phyloP scores from a whole-genome alignment of 2,888 invertebrate genomes.

The Priocnemis perturbator region DNA sequence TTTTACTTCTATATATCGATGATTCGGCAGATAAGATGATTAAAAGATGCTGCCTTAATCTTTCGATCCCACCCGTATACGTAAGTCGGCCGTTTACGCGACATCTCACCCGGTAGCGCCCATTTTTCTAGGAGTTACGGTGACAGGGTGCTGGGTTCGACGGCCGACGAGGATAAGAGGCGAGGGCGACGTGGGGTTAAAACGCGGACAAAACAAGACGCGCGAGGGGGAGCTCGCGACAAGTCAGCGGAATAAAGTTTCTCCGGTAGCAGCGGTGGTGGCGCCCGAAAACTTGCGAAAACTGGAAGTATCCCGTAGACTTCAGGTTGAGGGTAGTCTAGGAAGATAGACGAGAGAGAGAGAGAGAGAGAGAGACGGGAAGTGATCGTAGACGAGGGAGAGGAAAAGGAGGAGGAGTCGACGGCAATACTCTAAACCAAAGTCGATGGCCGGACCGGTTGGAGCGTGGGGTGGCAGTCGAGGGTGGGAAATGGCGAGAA shows the following conservation, averaged over 20 bases:
- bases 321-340: conserved; percentile 21
- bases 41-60: too few relatives aligned
- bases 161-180: conserved; percentile 47
- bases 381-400: conserved; percentile 1
- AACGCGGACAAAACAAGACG: conserved; percentile 64
- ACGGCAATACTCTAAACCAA: conserved; percentile 58
- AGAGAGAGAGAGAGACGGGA: conserved; percentile 12
- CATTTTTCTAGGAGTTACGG: conserved; percentile 54
- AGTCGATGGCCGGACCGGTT: conserved; percentile 47
- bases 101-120: conserved; percentile 26
- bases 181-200: conserved; percentile 20
- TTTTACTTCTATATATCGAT: too few relatives aligned
- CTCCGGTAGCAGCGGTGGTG: conserved; percentile 47
- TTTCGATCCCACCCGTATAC: too few relatives aligned
- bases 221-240: conserved; percentile 41
- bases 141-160: conserved; percentile 55
- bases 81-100: too few relatives aligned
- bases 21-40: too few relatives aligned
- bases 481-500: too few relatives aligned
- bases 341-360: conserved; percentile 25
- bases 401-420: conserved; percentile 22
- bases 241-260: conserved; percentile 71
- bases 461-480: background rate
- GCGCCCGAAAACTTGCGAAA: conserved; percentile 67
- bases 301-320: conserved; percentile 58